Evolutionary conservation across 2,797 vertebrate genomes (phyloP), one percentile per base, ranked within the genome.

Genomic region (Malurus leucopterus): DNA sequence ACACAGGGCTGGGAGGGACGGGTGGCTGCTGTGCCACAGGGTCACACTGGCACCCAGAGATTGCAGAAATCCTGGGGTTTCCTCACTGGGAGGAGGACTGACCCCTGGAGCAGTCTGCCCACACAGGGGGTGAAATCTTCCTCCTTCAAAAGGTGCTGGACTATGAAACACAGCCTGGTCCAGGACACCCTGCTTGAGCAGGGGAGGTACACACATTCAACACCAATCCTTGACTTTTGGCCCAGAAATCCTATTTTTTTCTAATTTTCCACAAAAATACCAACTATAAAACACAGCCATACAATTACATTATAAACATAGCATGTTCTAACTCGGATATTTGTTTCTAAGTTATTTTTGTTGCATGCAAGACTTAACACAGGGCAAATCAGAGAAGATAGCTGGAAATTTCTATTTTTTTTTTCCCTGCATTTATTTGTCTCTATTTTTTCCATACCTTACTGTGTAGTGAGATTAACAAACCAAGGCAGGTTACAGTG

Each of bases 301-400:
- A 23, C 10, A 54, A 21, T 4, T 53, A 3, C 6, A 10, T 46
- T 38, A 41, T 2, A 58, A 23, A 53, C 0, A 0, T 7, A 32
- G 6, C 2, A 8, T 58, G 15, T 15, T 77, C 57, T 50, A 50
- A 44, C 8, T 57, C 2, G 0, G 30, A 13, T 21, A 14, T 4
- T 38, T 36, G 22, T 46, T 63, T 57, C 18, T 11, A 67, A 54
- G 15, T 30, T 47, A 17, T 15, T 70, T 81, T 24, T 61, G 12
- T 30, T 64, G 17, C 36, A 44, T 4, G 15, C 10, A 51, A 57
- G 51, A 47, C 19, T 54, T 32, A 29, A 50, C 54, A 18, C n/a
- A 69, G 26, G 4, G 4, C 21, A 63, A 36, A 18, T 12, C 14
- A 71, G 54, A 15, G 8, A 77, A 51, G 22, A 63, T 8, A n/a